Percentiles rank a stretch among this genome's conserved stretches.
phyloP scores from a whole-genome alignment of 2,888 invertebrate genomes.

The Apantesis nais region DNA sequence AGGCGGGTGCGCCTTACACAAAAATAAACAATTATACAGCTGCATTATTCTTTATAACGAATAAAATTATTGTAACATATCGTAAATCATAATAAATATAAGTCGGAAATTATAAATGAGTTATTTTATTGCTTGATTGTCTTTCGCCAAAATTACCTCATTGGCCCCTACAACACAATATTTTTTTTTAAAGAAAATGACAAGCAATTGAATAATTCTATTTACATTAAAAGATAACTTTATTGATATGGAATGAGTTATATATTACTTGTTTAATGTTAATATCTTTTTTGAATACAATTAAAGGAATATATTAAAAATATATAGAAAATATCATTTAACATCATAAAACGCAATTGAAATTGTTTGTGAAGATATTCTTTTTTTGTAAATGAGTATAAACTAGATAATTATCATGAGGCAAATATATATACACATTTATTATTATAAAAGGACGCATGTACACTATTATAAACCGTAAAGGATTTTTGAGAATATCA shows the following conservation, averaged over 20 bases:
- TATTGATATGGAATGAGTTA: constrained; percentile 45
- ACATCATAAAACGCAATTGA: neutral
- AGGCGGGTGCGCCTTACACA: neutral
- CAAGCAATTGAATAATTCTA: neutral
- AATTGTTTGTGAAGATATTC: neutral
- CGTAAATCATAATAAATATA: neutral
- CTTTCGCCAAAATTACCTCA: neutral
- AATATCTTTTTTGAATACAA: neutral
- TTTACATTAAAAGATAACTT: constrained; percentile 17
- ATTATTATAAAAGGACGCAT: constrained; percentile 3
- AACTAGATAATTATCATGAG: constrained; percentile 6
- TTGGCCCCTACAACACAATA: neutral
- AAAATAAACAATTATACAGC: neutral
- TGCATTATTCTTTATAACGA: neutral
- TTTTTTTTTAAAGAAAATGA: neutral
- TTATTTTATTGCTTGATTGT: neutral
- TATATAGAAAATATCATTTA: neutral
- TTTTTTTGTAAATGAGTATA: constrained; percentile 4
- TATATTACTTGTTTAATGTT: neutral
- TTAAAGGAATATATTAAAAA: neutral
- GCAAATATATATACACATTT: constrained; percentile 1
- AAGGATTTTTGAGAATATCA: neutral
- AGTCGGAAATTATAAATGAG: neutral
- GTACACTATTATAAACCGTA: neutral
- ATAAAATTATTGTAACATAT: neutral